A percentile compares a stretch with the other conserved stretches of the same genome.
These are phyloP conservation scores for Ips typographus DNA, from an alignment of 1,140 invertebrate genomes.

Conservation along the genomic window DNA sequence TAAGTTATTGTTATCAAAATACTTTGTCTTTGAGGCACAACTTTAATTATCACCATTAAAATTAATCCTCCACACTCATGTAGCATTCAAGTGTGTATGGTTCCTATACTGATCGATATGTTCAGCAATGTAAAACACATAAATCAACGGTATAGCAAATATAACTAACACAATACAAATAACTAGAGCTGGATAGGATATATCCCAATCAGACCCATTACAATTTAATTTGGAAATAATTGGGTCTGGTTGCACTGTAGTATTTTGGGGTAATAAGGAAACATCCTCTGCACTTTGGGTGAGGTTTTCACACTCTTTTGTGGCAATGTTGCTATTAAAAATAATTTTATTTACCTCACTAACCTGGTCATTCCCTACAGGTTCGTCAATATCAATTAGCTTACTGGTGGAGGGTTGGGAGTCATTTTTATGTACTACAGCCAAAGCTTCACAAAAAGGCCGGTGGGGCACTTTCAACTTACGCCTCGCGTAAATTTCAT, in stretches of 20 bases:
- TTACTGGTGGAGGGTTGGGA: conserved; percentile 45
- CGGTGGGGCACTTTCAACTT: conserved; percentile 72
- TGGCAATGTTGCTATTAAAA: conserved; percentile 49
- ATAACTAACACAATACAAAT: conserved; percentile 62
- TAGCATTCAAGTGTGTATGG: conserved; percentile 26
- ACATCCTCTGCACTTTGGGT: conserved; percentile 42
- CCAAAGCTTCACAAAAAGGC: conserved; percentile 65
- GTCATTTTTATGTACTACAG: conserved; percentile 56
- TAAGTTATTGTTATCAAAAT: too few species aligned
- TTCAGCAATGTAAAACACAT: conserved; percentile 61
- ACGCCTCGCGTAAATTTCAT: conserved; percentile 74
- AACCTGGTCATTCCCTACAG: conserved; percentile 20
- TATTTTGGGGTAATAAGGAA: conserved; percentile 42
- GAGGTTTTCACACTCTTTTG: conserved; percentile 39
- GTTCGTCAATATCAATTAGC: conserved; percentile 39
- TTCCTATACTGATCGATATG: conserved; percentile 54
- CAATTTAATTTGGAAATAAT: conserved; percentile 47
- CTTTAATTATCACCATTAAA: too few species aligned
- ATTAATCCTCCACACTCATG: too few species aligned
- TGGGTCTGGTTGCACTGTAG: conserved; percentile 24
- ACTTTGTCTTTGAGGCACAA: too few species aligned
- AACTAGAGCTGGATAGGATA: conserved; percentile 65
- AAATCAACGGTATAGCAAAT: conserved; percentile 62
- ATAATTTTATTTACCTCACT: conserved; percentile 48
- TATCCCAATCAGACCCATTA: conserved; percentile 64